Evolutionary conservation across 2,113 vertebrate species (phyloP).

Genomic region (Illadopsis cleaveri): DNA sequence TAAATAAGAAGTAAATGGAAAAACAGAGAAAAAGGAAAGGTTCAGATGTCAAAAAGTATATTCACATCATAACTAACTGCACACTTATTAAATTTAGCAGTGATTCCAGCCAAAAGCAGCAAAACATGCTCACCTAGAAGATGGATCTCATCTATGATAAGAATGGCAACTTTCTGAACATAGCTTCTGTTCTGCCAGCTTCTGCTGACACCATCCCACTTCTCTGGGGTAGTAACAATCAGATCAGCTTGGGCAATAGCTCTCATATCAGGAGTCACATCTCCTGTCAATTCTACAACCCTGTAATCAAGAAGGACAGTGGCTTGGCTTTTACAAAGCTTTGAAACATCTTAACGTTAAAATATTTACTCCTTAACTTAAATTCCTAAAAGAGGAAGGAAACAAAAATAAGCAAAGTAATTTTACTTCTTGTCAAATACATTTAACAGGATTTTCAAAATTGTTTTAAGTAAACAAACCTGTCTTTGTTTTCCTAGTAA

Average conservation of each 20-base stretch:
- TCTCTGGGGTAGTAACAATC: constrained; percentile 97
- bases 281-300: constrained; percentile 95
- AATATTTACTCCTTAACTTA: not conserved
- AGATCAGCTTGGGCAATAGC: constrained; percentile 93
- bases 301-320: constrained; percentile 67
- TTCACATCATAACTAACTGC: not conserved
- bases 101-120: not conserved
- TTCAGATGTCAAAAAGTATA: not conserved
- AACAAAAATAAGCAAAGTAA: not conserved
- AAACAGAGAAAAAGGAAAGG: constrained; percentile 1
- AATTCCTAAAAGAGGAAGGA: not conserved
- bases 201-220: constrained; percentile 97
- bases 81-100: not conserved
- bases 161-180: constrained; percentile 94
- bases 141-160: constrained; percentile 99
- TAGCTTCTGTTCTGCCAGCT: constrained; percentile 99
- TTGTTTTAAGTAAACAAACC: not conserved
- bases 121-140: constrained; percentile 83
- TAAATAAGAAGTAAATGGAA: not conserved
- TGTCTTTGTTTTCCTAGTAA: not conserved
- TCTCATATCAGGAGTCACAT: constrained; percentile 95
- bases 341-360: not conserved
- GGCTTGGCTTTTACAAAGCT: not conserved
- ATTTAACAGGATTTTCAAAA: not conserved
- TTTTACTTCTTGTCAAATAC: not conserved